Percentiles rank a stretch among this genome's conserved stretches.
These are phyloP conservation scores for Molorchus minor DNA, from an alignment of 2,888 invertebrate genomes.

Conservation along the genomic window DNA sequence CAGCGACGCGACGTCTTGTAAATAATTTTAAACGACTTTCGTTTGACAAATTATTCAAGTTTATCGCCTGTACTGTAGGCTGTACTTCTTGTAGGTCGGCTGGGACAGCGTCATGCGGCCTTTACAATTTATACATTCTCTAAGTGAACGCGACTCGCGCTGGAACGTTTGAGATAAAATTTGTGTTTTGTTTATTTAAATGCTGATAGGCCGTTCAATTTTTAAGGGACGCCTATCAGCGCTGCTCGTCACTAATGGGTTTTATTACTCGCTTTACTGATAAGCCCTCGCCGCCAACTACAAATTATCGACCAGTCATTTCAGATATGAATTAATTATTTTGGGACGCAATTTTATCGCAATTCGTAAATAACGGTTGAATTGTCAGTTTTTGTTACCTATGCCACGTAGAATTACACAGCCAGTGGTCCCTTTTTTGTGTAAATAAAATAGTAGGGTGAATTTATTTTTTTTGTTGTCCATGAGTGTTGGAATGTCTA, in stretches of 20 bases:
- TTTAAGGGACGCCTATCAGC: conserved; percentile 48
- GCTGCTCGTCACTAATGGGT: conserved; percentile 47
- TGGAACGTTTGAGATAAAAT: conserved; percentile 60
- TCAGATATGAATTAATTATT: conserved; percentile 42
- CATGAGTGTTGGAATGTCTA: too few species aligned
- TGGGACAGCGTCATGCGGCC: conserved; percentile 36
- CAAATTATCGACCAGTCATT: conserved; percentile 44
- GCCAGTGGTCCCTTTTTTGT: too few species aligned
- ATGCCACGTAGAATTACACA: too few species aligned
- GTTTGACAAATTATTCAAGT: conserved; percentile 11
- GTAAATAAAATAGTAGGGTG: too few species aligned
- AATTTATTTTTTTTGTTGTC: too few species aligned
- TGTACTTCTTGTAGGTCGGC: conserved; percentile 28
- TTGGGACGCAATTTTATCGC: too few species aligned
- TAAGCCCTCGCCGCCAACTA: conserved; percentile 39
- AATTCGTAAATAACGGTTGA: too few species aligned
- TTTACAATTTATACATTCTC: conserved; percentile 56
- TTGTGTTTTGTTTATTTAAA: conserved; percentile 57
- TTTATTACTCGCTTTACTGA: conserved; percentile 40
- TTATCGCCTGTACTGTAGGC: conserved; percentile 28
- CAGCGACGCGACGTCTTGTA: too few species aligned
- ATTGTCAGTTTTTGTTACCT: too few species aligned
- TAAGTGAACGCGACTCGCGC: conserved; percentile 58
- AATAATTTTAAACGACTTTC: too few species aligned
- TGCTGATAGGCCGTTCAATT: conserved; percentile 51